These are phyloP conservation scores for Nixonia krombeini DNA, from an alignment of 1,140 invertebrate species.

Conservation along the genomic window DNA sequence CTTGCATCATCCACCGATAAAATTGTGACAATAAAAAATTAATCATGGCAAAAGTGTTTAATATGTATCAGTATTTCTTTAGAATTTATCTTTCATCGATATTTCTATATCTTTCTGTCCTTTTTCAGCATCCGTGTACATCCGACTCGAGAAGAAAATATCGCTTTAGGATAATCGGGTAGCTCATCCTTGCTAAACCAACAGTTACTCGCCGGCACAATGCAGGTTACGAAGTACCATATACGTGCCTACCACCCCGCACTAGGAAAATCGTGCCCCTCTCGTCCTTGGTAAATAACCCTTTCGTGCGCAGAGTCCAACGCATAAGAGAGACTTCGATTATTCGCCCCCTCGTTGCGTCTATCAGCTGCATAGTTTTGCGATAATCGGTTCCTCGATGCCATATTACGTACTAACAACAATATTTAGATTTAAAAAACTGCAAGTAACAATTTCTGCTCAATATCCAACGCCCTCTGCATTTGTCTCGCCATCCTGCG, in stretches of 20 bases:
- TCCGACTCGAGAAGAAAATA: conserved; percentile 42
- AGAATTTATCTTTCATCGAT: conserved; percentile 55
- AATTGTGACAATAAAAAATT: conserved; percentile 37
- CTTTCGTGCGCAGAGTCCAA: conserved; percentile 41
- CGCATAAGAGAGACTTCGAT: conserved; percentile 25
- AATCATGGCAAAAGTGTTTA: conserved; percentile 27
- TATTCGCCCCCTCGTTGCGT: background rate
- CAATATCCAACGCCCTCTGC: background rate
- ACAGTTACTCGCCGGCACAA: conserved; percentile 11
- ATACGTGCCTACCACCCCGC: conserved; percentile 10
- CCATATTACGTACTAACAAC: conserved; percentile 50
- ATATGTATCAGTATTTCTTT: conserved; percentile 48
- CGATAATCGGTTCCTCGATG: conserved; percentile 24
- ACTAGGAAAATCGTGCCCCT: conserved; percentile 37
- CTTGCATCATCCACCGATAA: conserved; percentile 24
- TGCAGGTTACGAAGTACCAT: background rate
- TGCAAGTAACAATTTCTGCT: conserved; percentile 45
- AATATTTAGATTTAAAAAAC: conserved; percentile 51
- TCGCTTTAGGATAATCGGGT: conserved; percentile 41
- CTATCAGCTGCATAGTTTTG: conserved; percentile 20
- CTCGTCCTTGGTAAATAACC: conserved; percentile 33
- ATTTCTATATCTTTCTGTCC: conserved; percentile 35
- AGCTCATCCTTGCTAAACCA: conserved; percentile 37
- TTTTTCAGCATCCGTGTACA: conserved; percentile 20
- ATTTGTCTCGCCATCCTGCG: conserved; percentile 34